Evolutionary conservation across 2,113 vertebrate species (phyloP).

Genomic region (Dipodomys stephensi): DNA sequence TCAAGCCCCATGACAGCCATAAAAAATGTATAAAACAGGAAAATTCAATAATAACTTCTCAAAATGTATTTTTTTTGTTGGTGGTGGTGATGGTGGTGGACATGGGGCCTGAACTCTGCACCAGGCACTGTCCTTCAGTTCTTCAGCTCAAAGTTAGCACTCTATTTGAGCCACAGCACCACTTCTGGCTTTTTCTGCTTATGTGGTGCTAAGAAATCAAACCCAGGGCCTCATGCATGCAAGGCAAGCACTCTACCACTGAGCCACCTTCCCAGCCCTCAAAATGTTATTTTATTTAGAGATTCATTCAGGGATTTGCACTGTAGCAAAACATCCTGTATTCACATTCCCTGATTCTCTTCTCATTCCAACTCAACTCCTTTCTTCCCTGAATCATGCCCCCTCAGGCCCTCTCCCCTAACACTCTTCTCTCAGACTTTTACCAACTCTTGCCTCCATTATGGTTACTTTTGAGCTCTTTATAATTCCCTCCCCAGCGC

Average conservation of each 20-base stretch:
- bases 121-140: no score
- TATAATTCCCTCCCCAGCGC: neutral
- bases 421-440: neutral
- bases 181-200: no score
- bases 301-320: neutral
- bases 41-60: neutral
- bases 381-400: neutral
- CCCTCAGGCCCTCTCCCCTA: neutral
- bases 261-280: no score
- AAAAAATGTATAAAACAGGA: neutral
- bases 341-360: neutral
- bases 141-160: no score
- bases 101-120: no score
- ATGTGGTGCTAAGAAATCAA: no score
- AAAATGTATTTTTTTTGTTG: no score
- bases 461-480: neutral
- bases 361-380: neutral
- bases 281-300: neutral
- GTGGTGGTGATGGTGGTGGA: no score
- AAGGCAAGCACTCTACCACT: no score
- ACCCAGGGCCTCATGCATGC: no score
- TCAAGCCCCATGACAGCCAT: no score
- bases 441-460: neutral
- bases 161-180: no score
- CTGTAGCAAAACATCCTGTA: neutral